A percentile compares a stretch with the other conserved stretches of the same genome.
phyloP scores from a whole-genome alignment of 2,888 invertebrate genomes.

The Erebia aethiops region DNA sequence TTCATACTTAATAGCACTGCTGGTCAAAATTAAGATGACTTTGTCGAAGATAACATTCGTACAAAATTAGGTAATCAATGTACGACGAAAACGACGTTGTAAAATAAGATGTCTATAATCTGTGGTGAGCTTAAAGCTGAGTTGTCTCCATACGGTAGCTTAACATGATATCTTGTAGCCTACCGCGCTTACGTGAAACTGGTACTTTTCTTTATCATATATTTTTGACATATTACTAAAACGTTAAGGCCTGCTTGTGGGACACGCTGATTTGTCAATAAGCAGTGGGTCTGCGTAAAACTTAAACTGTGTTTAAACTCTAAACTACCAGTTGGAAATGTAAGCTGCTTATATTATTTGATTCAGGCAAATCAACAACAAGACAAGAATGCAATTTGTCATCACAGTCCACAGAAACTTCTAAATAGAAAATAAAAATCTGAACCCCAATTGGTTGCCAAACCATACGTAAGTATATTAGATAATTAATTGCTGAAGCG shows the following conservation, averaged over 20 bases:
- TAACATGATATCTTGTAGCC: slow-evolving; percentile 67
- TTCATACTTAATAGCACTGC: no score
- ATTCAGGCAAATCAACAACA: no score
- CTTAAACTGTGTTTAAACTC: neutral
- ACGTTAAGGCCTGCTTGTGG: slow-evolving; percentile 22
- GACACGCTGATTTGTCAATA: slow-evolving; percentile 9
- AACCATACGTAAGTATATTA: no score
- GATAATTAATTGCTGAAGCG: no score
- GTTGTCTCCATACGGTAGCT: slow-evolving; percentile 50
- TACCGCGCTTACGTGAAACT: slow-evolving; percentile 63
- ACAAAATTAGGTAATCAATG: no score
- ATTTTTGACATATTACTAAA: slow-evolving; percentile 39
- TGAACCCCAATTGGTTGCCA: no score
- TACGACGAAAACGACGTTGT: no score
- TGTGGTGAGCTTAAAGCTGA: slow-evolving; percentile 24
- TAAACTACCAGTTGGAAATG: neutral
- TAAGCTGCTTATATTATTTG: neutral
- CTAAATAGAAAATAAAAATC: no score
- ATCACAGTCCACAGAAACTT: no score
- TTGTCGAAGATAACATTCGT: no score
- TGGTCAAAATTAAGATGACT: no score
- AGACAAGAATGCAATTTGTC: no score
- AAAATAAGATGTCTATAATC: slow-evolving; percentile 7
- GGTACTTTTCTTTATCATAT: slow-evolving; percentile 46
- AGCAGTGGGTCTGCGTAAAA: neutral